These are phyloP conservation scores for Leuciscus idus DNA, from an alignment of 2,113 vertebrate species.

Conservation along the genomic window DNA sequence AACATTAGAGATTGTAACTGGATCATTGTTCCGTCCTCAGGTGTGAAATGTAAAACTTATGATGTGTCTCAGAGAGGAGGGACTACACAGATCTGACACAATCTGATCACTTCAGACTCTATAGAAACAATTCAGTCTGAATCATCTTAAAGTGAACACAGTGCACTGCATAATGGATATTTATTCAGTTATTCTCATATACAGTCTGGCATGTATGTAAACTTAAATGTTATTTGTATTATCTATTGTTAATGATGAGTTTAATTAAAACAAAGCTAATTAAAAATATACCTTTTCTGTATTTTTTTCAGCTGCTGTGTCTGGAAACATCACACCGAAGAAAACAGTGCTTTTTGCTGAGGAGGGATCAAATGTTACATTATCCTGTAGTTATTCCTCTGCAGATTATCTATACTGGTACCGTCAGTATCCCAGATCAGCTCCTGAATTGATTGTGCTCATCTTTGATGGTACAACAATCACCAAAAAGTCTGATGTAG, in stretches of 20 bases:
- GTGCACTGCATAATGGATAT: not conserved
- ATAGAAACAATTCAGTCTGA: not conserved
- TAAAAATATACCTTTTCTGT: not conserved
- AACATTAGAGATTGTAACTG: not conserved
- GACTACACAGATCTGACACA: not conserved
- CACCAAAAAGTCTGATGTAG: not conserved
- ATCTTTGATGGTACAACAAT: fast-evolving
- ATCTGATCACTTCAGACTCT: not conserved
- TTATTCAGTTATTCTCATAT: not conserved
- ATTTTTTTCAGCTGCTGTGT: not conserved
- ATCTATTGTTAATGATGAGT: not conserved
- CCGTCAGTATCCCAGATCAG: not conserved
- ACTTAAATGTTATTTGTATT: not conserved
- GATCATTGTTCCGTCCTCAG: not conserved
- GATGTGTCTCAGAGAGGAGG: not conserved
- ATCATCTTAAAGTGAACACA: not conserved
- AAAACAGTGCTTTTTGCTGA: not conserved
- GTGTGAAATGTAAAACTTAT: not conserved
- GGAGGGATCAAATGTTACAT: not conserved
- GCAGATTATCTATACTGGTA: not conserved
- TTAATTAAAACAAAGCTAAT: not conserved
- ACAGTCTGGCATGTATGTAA: not conserved
- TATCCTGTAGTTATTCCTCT: constrained; percentile 2
- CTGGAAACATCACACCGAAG: not conserved
- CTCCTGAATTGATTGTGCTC: not conserved